Evolutionary conservation across 2,888 invertebrate species (phyloP).

Genomic region (Marronus borbonicus): DNA sequence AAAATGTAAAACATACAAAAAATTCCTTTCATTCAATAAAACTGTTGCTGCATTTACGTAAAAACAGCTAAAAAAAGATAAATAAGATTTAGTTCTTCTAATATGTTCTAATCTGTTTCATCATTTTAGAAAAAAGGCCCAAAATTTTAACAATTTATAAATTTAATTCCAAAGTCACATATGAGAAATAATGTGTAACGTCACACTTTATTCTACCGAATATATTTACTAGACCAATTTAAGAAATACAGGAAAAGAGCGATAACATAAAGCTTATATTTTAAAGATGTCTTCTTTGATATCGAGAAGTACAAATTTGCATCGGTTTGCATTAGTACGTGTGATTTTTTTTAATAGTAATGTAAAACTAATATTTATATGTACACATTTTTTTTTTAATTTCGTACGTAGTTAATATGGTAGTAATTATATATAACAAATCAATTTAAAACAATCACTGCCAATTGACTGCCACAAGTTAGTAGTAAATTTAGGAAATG

Average conservation of each 20-base stretch:
- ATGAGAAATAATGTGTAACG: no score
- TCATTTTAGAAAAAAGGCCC: no score
- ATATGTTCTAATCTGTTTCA: no score
- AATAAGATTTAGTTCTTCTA: no score
- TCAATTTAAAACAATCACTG: constrained; percentile 59
- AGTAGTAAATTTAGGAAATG: constrained; percentile 57
- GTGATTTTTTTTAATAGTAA: constrained; percentile 53
- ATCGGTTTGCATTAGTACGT: constrained; percentile 54
- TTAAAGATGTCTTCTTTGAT: constrained; percentile 37
- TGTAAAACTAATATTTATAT: constrained; percentile 55
- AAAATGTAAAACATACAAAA: no score
- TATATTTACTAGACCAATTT: no score
- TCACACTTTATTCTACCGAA: no score
- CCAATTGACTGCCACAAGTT: constrained; percentile 61
- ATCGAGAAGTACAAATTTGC: constrained; percentile 46
- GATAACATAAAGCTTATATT: constrained; percentile 27
- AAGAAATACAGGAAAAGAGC: not conserved
- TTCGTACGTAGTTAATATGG: constrained; percentile 53
- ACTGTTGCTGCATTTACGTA: no score
- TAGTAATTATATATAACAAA: constrained; percentile 53
- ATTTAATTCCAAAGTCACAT: no score
- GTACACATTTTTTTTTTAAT: constrained; percentile 53
- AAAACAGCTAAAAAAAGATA: no score
- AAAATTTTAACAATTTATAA: no score
- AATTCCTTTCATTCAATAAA: no score